Evolutionary conservation across 2,888 invertebrate species (phyloP), one percentile per base, ranked within the genome.

Genomic region (Xanthia icteritia): DNA sequence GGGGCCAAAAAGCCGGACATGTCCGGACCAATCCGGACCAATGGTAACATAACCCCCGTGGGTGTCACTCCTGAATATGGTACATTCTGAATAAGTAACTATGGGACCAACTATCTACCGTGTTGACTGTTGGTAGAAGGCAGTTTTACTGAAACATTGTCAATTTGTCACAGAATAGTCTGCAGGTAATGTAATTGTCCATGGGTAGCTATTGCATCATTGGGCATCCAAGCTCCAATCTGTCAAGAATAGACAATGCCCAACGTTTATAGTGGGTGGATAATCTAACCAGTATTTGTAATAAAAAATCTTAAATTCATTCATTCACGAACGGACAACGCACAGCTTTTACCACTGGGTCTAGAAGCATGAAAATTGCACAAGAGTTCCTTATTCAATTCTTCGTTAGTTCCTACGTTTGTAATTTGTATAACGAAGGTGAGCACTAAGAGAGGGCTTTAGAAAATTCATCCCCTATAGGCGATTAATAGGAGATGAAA

Each of bases 1-100:
- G 13, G n/a, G 11, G 1, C 1, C 56, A 56, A n/a, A n/a, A 56
- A 56, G n/a, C 56, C 56, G 54, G n/a, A n/a, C 4, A 54, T 54
- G 11, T 54, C 54, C 54, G 5, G n/a, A 56, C n/a, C n/a, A 13
- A 56, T n/a, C n/a, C n/a, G 54, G 11, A n/a, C n/a, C n/a, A 9
- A 23, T 23, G 9, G 54, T n/a, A 54, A n/a, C 54, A n/a, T 2
- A 23, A 9, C 11, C 42, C 20, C 27, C 39, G n/a, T 20, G 39
- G 36, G 51, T 48, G 8, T 23, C 39, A 51, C 20, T 42, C 1
- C 8, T 17, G 42, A n/a, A 39, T 60, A 51, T 60, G 13, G 20
- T n/a, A 64, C 56, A 63, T 58, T 64, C 48, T 63, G 56, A 64
- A 64, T 81, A n/a, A 73, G 8, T 81, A 39, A 66, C 6, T 20